A percentile compares a stretch with the other conserved stretches of the same genome.
Conservation (phyloP, 2,113 vertebrate genomes). For the Acinonyx jubatus region DNA sequence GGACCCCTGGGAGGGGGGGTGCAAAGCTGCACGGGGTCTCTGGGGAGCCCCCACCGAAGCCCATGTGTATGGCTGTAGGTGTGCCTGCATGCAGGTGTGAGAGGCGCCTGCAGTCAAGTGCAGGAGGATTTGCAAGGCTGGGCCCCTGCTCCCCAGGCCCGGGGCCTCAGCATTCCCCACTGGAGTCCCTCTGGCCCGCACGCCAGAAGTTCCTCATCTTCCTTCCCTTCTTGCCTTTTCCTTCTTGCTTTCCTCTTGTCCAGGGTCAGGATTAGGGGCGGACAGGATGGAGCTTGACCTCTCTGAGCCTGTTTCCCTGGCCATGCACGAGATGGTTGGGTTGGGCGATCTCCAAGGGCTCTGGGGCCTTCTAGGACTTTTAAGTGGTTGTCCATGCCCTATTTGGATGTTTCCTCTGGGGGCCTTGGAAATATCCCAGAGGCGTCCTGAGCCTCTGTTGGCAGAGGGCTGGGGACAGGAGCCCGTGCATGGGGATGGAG, state of each 20-base stretch:
- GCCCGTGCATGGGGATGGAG: background rate
- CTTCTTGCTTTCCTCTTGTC: background rate
- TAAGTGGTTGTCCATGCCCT: background rate
- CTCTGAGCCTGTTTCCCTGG: background rate
- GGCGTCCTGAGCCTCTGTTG: background rate
- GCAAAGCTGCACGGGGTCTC: background rate
- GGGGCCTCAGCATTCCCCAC: background rate
- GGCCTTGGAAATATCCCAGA: background rate
- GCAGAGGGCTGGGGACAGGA: background rate
- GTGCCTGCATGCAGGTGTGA: accelerated
- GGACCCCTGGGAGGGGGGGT: background rate
- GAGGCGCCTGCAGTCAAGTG: no score
- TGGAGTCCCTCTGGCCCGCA: no score
- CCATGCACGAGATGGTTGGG: accelerated
- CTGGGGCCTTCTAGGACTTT: background rate
- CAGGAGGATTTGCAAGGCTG: background rate
- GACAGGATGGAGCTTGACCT: background rate
- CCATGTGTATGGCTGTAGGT: background rate
- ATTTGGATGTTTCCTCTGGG: background rate
- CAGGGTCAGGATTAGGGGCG: background rate
- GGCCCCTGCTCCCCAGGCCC: background rate
- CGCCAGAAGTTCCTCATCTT: background rate
- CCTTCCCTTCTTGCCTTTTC: background rate
- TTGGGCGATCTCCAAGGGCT: background rate
- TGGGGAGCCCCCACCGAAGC: background rate